phyloP scores from a whole-genome alignment of 2,113 vertebrate genomes.

The Emydocephalus ijimae region DNA sequence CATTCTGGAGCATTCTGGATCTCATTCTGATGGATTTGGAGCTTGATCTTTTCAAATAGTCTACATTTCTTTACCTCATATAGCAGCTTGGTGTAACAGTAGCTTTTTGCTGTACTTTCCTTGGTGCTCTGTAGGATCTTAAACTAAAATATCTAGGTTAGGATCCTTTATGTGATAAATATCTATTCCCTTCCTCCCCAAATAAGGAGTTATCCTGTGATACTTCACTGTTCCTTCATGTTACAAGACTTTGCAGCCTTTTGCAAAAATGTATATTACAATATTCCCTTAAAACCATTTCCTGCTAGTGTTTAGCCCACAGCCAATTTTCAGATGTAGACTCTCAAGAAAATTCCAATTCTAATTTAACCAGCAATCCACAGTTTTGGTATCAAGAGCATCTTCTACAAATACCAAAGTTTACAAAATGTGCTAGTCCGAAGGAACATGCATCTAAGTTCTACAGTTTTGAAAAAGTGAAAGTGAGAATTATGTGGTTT shows the following conservation, averaged over 20 bases:
- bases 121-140: not conserved
- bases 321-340: conserved; percentile 4
- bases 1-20: not conserved
- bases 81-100: too few relatives aligned
- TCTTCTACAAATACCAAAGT: not conserved
- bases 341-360: not conserved
- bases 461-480: not conserved
- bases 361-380: not conserved
- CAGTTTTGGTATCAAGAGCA: conserved; percentile 16
- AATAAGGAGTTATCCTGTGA: too few relatives aligned
- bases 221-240: not conserved
- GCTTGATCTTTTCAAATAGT: not conserved
- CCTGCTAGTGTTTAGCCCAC: conserved; percentile 22
- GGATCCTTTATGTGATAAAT: not conserved
- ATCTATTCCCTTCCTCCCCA: not conserved
- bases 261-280: not conserved
- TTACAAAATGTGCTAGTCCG: not conserved
- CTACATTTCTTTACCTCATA: not conserved
- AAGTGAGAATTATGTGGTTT: not conserved
- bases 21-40: not conserved
- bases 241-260: not conserved
- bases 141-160: not conserved
- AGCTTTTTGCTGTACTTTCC: not conserved
- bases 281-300: not conserved
- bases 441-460: conserved; percentile 21